A percentile compares a stretch with the other conserved stretches of the same genome.
Evolutionary conservation across 2,113 vertebrate genomes (phyloP).

Genomic region (Paradisaea rubra): DNA sequence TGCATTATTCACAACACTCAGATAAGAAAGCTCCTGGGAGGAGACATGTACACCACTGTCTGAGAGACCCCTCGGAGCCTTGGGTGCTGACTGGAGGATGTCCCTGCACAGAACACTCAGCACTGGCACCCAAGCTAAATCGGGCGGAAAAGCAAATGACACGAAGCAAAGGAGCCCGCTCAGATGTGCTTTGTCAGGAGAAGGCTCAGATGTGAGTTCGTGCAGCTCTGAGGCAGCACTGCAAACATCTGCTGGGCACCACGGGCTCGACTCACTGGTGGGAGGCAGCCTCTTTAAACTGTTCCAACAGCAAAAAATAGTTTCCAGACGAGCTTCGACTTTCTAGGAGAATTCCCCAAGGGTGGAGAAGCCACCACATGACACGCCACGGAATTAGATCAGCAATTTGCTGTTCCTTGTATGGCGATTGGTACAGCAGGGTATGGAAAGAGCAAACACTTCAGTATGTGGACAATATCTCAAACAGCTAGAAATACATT

Average conservation of each 20-base stretch:
- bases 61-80: fast-evolving
- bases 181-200: neutral
- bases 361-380: neutral
- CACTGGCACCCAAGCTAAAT: neutral
- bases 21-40: neutral
- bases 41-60: fast-evolving
- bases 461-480: neutral
- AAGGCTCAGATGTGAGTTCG: neutral
- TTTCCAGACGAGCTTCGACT: neutral
- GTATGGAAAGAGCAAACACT: neutral
- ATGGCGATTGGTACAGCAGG: neutral
- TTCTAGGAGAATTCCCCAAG: neutral
- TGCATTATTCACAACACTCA: neutral
- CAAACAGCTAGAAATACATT: neutral
- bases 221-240: neutral
- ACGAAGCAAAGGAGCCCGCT: neutral
- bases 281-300: neutral
- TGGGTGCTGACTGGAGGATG: neutral
- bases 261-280: fast-evolving
- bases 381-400: neutral
- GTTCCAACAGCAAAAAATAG: neutral
- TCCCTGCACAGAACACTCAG: neutral
- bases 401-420: neutral
- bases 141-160: neutral
- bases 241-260: neutral